A percentile compares a stretch with the other conserved stretches of the same genome.
Evolutionary conservation across 2,888 invertebrate species (phyloP).

Genomic region (Ormyrus rosae): DNA sequence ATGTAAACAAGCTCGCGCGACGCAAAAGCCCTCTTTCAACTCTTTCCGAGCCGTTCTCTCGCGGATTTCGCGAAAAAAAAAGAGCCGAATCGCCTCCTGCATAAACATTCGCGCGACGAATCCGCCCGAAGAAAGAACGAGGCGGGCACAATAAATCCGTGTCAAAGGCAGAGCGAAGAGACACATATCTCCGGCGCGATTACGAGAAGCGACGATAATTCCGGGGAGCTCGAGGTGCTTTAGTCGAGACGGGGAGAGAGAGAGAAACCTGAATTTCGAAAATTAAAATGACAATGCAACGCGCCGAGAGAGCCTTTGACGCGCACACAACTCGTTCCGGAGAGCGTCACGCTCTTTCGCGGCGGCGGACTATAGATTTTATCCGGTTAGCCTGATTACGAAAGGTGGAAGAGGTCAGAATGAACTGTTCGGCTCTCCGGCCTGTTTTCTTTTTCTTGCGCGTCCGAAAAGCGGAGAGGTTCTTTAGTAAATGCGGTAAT

Average conservation of each 20-base stretch:
- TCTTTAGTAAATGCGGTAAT: no score
- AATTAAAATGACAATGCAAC: conserved; percentile 38
- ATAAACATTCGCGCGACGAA: neutral
- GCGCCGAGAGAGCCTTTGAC: neutral
- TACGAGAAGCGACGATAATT: neutral
- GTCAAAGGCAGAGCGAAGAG: conserved; percentile 9
- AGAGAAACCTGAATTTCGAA: neutral
- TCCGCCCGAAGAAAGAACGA: neutral
- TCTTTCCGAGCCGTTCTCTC: no score
- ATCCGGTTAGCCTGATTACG: conserved; percentile 51
- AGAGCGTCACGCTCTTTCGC: neutral
- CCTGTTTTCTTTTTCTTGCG: neutral
- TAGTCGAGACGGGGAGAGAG: no score
- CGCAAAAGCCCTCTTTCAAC: no score
- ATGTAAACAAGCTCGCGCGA: no score
- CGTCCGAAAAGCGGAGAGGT: no score
- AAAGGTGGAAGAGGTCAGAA: conserved; percentile 37
- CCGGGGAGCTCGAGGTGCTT: neutral
- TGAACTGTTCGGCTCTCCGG: neutral
- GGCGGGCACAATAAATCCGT: neutral
- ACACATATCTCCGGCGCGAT: neutral
- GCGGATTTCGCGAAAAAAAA: no score
- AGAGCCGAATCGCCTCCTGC: no score
- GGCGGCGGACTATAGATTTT: conserved; percentile 32
- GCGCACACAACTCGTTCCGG: conserved; percentile 2